Percentiles rank a stretch among this genome's conserved stretches.
These are phyloP conservation scores for Delia radicum DNA, from an alignment of 1,140 invertebrate species.

Conservation along the genomic window DNA sequence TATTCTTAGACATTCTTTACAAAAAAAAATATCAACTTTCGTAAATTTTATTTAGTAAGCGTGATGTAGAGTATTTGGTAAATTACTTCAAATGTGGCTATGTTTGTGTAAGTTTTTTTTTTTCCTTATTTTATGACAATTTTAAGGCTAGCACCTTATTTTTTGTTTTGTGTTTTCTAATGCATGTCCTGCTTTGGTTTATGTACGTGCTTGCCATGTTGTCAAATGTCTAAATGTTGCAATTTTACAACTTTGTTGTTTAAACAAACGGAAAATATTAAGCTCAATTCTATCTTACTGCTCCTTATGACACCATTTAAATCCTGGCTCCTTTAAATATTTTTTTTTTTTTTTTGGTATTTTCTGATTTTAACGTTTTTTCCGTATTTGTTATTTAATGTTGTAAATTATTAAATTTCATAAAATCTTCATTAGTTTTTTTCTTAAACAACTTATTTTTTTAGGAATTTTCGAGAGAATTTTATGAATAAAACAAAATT, in stretches of 20 bases:
- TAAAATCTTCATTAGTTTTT: too few relatives aligned
- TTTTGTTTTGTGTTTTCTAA: background rate
- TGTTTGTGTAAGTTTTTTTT: background rate
- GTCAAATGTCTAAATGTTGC: background rate
- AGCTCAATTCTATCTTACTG: background rate
- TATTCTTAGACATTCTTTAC: too few relatives aligned
- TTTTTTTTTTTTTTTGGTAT: too few relatives aligned
- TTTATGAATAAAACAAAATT: too few relatives aligned
- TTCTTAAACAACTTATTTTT: too few relatives aligned
- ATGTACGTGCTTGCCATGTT: background rate
- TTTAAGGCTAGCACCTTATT: background rate
- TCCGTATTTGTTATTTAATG: too few relatives aligned
- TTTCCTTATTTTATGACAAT: background rate
- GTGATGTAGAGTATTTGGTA: too few relatives aligned
- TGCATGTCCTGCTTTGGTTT: slow-evolving; percentile 5
- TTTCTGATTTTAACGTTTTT: too few relatives aligned
- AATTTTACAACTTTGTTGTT: background rate
- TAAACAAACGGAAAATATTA: too few relatives aligned
- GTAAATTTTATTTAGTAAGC: background rate
- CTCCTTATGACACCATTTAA: background rate
- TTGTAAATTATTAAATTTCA: too few relatives aligned
- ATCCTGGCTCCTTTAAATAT: background rate
- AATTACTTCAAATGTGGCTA: too few relatives aligned
- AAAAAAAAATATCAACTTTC: background rate
- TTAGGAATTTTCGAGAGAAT: too few relatives aligned